phyloP scores from a whole-genome alignment of 2,888 invertebrate species.

The Heliconius hortense region DNA sequence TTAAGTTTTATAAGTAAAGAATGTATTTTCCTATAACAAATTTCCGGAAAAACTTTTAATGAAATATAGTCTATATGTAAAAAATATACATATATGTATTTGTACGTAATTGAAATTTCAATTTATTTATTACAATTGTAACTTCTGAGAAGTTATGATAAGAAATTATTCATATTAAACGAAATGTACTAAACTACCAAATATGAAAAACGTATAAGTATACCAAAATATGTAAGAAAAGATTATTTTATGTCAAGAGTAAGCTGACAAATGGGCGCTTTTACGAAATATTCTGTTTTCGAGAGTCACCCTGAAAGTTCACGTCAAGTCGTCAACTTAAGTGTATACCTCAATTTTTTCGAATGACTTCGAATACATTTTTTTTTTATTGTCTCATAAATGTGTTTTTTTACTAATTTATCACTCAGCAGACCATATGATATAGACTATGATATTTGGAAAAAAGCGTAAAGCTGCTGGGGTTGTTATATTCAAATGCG shows the following conservation, averaged over 20 bases:
- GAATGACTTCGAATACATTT: neutral
- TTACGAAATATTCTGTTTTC: neutral
- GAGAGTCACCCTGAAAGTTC: conserved; percentile 6
- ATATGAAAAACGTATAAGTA: neutral
- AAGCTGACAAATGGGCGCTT: conserved; percentile 8
- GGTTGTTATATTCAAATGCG: too few relatives aligned
- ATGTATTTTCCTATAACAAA: too few relatives aligned
- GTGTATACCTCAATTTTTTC: conserved; percentile 2
- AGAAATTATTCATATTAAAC: neutral
- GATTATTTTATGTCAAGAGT: neutral
- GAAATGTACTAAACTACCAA: too few relatives aligned
- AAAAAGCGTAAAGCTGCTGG: too few relatives aligned
- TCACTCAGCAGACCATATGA: too few relatives aligned
- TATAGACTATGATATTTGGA: too few relatives aligned
- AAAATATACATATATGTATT: too few relatives aligned
- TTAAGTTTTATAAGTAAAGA: too few relatives aligned
- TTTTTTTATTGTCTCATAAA: neutral
- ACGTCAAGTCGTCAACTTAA: conserved; percentile 9
- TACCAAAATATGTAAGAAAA: neutral
- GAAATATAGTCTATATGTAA: too few relatives aligned
- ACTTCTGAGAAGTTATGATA: neutral
- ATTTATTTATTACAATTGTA: neutral
- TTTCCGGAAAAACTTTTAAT: too few relatives aligned
- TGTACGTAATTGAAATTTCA: too few relatives aligned
- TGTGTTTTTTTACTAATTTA: too few relatives aligned